Percentiles rank a stretch among this genome's conserved stretches.
These are phyloP conservation scores for Pedionomus torquatus DNA, from an alignment of 2,113 vertebrate species.

Conservation along the genomic window DNA sequence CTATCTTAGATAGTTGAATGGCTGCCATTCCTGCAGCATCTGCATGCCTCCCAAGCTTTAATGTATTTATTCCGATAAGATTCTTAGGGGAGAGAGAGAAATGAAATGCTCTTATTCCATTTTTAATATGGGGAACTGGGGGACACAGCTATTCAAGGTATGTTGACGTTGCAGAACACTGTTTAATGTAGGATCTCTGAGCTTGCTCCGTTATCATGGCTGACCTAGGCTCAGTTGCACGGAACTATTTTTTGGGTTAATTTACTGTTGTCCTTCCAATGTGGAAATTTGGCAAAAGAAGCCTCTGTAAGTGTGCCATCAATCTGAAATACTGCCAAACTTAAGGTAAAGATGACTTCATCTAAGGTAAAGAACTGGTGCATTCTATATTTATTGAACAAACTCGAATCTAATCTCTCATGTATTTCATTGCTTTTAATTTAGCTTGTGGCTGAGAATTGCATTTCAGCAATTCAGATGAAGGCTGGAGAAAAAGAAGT, in stretches of 20 bases:
- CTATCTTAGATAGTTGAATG: neutral
- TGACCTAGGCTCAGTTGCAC: neutral
- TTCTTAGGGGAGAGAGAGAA: neutral
- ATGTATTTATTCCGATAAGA: neutral
- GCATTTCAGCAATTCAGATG: neutral
- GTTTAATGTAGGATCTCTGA: neutral
- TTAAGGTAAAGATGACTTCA: neutral
- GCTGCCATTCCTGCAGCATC: slow-evolving; percentile 6
- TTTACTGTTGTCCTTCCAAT: neutral
- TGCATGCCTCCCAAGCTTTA: neutral
- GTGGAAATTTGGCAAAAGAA: neutral
- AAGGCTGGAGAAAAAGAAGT: neutral
- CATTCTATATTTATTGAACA: neutral
- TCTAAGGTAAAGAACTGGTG: neutral
- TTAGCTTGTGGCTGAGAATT: neutral
- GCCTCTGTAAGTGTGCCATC: neutral
- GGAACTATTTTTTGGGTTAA: neutral
- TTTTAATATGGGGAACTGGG: neutral
- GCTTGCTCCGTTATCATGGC: neutral
- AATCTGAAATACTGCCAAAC: neutral
- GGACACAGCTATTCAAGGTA: neutral
- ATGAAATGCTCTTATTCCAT: neutral
- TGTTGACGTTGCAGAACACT: neutral
- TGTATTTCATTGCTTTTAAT: neutral
- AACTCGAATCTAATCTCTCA: neutral